Evolutionary conservation across 2,113 vertebrate genomes (phyloP), one percentile per base, ranked within the genome.

Genomic region (Indicator maculatus): DNA sequence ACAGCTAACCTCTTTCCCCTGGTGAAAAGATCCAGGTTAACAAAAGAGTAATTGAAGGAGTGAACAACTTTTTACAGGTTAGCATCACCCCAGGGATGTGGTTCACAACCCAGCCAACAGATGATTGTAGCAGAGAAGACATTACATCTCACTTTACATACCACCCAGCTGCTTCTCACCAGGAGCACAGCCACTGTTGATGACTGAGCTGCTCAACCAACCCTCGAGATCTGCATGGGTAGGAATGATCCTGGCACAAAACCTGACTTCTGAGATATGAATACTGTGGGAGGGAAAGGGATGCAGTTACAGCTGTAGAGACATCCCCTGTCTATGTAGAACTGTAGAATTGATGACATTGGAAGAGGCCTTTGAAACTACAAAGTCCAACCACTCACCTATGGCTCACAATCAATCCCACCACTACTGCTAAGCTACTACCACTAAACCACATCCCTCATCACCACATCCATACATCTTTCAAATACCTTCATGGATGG

Each of bases 181-280:
- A 52, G 36, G 2, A 1, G 13, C 50, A 52, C 69, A 17, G n/a
- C 63, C 26, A 3, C 56, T 4, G 2, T 7, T 2, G 5, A 31
- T 38, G 8, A 61, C 2, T 1, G 2, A 6, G 58, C 19, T 77
- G 52, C 80, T 50, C 58, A 12, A 6, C 4, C 7, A 0, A 38
- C 78, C 83, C 50, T n/a, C 0, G 0, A 77, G 52, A 21, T 53
- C 59, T 11, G 53, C 47, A 20, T 2, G 3, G 64, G 2, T 12
- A 27, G 41, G 75, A 44, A 44, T 11, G 45, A 6, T 58, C 87
- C 92, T 77, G 81, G 69, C 72, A 47, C 71, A 50, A 4, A 36
- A 31, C 14, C 19, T 80, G 33, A 23, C 21, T 38, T 69, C 69
- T 11, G n/a, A 39, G 55, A 8, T 2, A 0, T 0, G 19, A 65